Base-by-base conservation (phyloP, 2,113 vertebrate species). In the Scomber japonicus region DNA sequence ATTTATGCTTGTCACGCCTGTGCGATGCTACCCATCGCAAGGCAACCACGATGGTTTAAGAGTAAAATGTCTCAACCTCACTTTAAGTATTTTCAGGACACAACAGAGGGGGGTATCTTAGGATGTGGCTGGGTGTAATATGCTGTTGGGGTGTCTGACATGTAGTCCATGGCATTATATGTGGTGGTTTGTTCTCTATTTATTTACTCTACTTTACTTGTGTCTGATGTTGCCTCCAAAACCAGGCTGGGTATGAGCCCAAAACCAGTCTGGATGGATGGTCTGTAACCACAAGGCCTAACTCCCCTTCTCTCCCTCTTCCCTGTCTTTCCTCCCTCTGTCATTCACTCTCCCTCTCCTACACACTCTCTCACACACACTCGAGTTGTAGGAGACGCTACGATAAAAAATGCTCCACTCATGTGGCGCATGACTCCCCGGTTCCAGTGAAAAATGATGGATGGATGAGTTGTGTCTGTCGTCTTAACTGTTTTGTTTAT, bases 191-290 rank as follows among this genome's bases (percentile, higher is more conserved):
- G 72, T 65, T 79, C 51, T 84, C 69, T 87, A 69, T 91, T 88
- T 92, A 89, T 91, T 92, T 87, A 78, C 80, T 82, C 77, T 68
- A 2, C 74, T 79, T 17, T 68, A 17, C 71, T 59, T 15, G 63
- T 67, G 60, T 89, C 76, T 89, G 84, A 89, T 86, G 78, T 88
- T 87, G 84, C 68, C 78, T 86, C 89, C 83, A 84, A 89, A 91
- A 83, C 84, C 81, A 45, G 76, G 2, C 82, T 88, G 87, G 88
- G 63, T 78, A 13, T 2, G 54, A 82, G 79, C 83, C 84, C 44
- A 17, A 88, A 89, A 82, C 83, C 81, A 84, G 55, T 62, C 67
- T 79, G 73, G 81, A 88, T 79, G 73, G 81, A 88, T 67, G 83
- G 69, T 63, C 75, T 72, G 53, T 16, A 50, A 91, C 91, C 87